These are phyloP conservation scores for Columba janthina DNA, from an alignment of 2,113 vertebrate species.

Conservation along the genomic window DNA sequence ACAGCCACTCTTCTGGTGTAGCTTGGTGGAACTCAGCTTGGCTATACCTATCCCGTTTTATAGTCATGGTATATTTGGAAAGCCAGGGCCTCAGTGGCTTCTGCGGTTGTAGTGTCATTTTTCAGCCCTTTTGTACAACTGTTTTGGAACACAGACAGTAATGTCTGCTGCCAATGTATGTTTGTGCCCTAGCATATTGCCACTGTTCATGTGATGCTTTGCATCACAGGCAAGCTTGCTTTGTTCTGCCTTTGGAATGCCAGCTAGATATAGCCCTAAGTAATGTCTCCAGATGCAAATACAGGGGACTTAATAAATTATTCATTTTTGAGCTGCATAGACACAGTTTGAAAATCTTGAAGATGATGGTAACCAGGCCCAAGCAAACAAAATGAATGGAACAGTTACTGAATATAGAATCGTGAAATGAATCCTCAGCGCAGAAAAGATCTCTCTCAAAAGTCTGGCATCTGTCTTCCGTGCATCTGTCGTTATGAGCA, in stretches of 20 bases:
- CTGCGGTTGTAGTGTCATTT: rapidly evolving
- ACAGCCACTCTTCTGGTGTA: rapidly evolving
- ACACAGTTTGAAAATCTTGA: conserved; percentile 10
- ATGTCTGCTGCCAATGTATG: rapidly evolving
- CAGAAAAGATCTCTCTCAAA: not conserved
- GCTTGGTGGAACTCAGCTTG: not conserved
- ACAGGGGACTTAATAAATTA: conserved; percentile 11
- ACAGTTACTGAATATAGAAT: not conserved
- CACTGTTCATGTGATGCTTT: not conserved
- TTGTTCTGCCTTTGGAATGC: not conserved
- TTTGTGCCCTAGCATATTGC: not conserved
- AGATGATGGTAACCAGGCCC: conserved; percentile 3
- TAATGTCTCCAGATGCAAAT: conserved; percentile 30
- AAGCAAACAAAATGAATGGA: not conserved
- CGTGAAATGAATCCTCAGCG: not conserved
- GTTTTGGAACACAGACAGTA: not conserved
- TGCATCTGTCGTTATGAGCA: not conserved
- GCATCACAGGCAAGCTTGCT: not conserved
- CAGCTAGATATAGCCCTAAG: not conserved
- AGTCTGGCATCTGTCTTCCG: not conserved
- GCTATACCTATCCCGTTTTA: rapidly evolving
- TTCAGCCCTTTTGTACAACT: not conserved
- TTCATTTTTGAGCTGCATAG: not conserved
- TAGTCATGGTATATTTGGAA: rapidly evolving
- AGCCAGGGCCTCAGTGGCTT: not conserved